Conservation (phyloP, 2,888 invertebrate species). For the Pheosia gnoma region DNA sequence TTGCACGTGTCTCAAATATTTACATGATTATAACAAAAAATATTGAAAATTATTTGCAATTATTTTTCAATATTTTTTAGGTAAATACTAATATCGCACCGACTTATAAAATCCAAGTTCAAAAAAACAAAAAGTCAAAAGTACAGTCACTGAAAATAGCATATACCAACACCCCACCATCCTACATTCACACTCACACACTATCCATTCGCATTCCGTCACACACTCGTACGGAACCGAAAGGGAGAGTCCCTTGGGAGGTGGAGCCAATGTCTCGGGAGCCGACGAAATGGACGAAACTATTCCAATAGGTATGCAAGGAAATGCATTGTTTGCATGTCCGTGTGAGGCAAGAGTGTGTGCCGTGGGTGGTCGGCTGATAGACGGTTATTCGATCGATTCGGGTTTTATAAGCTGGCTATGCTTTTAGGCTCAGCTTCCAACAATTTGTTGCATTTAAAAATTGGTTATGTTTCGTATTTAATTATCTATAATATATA, state of each 20-base stretch:
- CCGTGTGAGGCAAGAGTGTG: conserved; percentile 35
- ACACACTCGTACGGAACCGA: conserved; percentile 56
- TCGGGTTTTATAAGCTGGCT: conserved; percentile 29
- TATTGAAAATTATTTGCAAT: no score
- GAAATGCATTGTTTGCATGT: conserved; percentile 71
- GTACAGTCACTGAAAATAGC: conserved; percentile 60
- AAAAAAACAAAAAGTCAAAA: conserved; percentile 57
- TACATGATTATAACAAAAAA: no score
- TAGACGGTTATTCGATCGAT: conserved; percentile 53
- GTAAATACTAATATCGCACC: not conserved
- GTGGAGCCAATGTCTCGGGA: conserved; percentile 79
- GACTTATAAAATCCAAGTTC: conserved; percentile 48
- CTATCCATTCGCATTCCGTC: conserved; percentile 44
- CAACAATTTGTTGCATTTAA: not conserved
- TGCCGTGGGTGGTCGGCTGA: conserved; percentile 59
- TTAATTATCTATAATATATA: no score
- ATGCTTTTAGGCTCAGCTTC: conserved; percentile 16
- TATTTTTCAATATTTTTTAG: no score
- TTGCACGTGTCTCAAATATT: no score
- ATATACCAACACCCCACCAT: conserved; percentile 48
- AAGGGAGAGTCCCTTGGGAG: conserved; percentile 83
- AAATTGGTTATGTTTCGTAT: not conserved
- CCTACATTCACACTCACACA: conserved; percentile 52
- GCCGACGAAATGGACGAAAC: conserved; percentile 73
- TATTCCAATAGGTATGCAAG: conserved; percentile 79